Base-by-base conservation (phyloP, 2,888 invertebrate species). In the Stratiomys singularior region DNA sequence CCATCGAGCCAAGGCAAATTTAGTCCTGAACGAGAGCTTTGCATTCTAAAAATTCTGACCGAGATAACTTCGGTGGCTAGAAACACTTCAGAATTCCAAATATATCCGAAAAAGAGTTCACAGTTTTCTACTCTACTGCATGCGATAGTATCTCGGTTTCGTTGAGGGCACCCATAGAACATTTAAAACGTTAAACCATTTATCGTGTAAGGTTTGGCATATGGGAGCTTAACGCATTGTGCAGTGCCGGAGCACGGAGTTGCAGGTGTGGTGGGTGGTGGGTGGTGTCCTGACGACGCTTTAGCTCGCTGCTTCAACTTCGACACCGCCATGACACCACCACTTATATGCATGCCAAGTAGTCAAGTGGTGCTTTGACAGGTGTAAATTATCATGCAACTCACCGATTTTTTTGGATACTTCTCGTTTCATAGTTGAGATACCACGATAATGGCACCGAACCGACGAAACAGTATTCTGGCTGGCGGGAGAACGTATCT, bases 381-480 rank as follows among this genome's bases (percentile, higher is more conserved):
- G 74, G 74, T 74, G 74, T 74, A 74, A 74, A 74, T 58, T 74
- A 74, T 74, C 74, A 58, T 74, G 74, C 58, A 74, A 74, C 58
- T 74, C 74, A 58, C 74, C 69, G 69, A 69, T 69, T 47, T 69
- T 30, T 69, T 69, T 69, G 69, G 47, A 47, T 18, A 47, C 25
- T 69, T 69, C 69, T 69, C 69, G 69, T 74, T 74, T 74, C 74
- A 58, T 60, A 74, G 74, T 74, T 74, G 58, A 74, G 74, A 74
- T 74, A 74, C 58, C 74, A 74, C 74, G 74, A 74, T 74, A 74
- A 58, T 60, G 74, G 74, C 30, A 46, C 69, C 69, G 47, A 46
- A 69, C 47, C 15, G 47, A 46, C 69, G 25, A 69, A 69, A 44
- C 69, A 13, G 21, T 69, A 46, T 44, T 46, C 25, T 9, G 25